Evolutionary conservation across 2,797 vertebrate species (phyloP).

Genomic region (Muscicapa comitata): DNA sequence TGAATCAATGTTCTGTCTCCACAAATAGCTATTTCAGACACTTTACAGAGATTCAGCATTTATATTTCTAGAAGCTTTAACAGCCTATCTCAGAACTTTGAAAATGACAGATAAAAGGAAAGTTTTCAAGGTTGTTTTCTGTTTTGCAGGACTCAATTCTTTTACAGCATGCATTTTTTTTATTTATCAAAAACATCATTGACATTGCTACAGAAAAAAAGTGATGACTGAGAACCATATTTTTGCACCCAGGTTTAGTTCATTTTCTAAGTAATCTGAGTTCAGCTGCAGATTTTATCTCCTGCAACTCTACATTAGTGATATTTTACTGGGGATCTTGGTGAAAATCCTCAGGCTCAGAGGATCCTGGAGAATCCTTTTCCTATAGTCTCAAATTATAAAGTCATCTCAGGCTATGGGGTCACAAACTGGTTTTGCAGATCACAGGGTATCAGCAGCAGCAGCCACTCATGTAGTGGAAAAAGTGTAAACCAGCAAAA

Average conservation of each 20-base stretch:
- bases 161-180: not conserved
- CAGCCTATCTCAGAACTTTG: not conserved
- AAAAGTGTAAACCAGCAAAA: not conserved
- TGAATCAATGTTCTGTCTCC: not conserved
- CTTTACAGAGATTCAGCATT: not conserved
- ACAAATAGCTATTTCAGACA: not conserved
- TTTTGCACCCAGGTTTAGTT: not conserved
- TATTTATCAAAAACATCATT: not conserved
- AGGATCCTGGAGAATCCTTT: not conserved
- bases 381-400: not conserved
- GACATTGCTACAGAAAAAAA: not conserved
- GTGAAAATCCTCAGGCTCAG: not conserved
- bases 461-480: not conserved
- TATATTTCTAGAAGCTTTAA: not conserved
- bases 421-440: not conserved
- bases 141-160: not conserved
- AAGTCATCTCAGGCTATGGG: not conserved
- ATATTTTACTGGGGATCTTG: not conserved
- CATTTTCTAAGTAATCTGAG: not conserved
- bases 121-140: not conserved
- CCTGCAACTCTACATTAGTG: not conserved
- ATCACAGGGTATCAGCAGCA: not conserved
- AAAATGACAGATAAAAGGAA: constrained; percentile 1
- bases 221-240: not conserved
- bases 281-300: not conserved